Evolutionary conservation across 2,888 invertebrate species (phyloP).

Genomic region (Lacanobia wlatinum): DNA sequence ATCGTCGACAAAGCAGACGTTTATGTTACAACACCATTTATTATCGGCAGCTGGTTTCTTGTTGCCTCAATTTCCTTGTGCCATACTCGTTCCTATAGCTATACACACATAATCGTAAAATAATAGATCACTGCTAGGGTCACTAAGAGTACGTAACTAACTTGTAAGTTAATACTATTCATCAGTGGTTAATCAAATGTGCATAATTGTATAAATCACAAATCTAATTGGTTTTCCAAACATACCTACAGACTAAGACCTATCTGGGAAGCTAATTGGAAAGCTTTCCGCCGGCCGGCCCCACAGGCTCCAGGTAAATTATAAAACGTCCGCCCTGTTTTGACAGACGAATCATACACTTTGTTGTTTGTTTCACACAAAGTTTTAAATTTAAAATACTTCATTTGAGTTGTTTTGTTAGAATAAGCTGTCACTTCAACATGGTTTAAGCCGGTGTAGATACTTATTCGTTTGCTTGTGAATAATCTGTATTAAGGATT

Average conservation of each 20-base stretch:
- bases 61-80: constrained; percentile 56
- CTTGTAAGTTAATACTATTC: neutral
- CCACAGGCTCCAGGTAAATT: constrained; percentile 29
- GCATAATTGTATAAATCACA: neutral
- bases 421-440: constrained; percentile 23
- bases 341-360: constrained; percentile 31
- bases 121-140: constrained; percentile 15
- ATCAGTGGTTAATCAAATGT: constrained; percentile 5
- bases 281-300: constrained; percentile 14
- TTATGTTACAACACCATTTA: constrained; percentile 68
- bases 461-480: constrained; percentile 61
- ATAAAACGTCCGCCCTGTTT: constrained; percentile 22
- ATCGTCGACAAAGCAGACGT: constrained; percentile 61
- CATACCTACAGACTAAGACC: constrained; percentile 1
- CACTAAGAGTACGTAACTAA: neutral
- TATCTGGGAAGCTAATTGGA: constrained; percentile 22
- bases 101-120: neutral
- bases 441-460: constrained; percentile 45
- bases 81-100: constrained; percentile 1
- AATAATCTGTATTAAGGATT: constrained; percentile 73
- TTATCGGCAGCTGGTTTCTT: constrained; percentile 72
- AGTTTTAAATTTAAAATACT: constrained; percentile 38
- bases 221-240: constrained; percentile 1
- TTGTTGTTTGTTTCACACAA: constrained; percentile 34
- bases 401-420: constrained; percentile 17